Conservation (phyloP, 2,797 vertebrate genomes). For the Thalassophryne amazonica region DNA sequence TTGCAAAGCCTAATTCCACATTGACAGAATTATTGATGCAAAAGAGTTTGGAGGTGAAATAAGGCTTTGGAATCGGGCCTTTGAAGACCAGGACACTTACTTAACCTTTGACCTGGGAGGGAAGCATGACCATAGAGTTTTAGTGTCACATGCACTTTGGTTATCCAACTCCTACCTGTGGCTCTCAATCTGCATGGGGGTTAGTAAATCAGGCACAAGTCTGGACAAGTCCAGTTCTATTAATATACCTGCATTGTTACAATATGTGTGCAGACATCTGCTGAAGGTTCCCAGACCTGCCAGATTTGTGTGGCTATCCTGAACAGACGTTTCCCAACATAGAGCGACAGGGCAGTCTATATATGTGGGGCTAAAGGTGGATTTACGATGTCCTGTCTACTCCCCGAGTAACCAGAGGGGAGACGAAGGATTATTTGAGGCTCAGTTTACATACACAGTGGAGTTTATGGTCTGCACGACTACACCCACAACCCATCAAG, state of each 20-base stretch:
- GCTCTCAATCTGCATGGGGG: conserved; percentile 16
- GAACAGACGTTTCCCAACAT: conserved; percentile 40
- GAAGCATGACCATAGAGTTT: not conserved
- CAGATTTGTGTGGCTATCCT: conserved; percentile 20
- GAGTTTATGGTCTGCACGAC: conserved; percentile 45
- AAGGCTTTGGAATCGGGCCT: conserved; percentile 22
- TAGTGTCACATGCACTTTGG: conserved; percentile 19
- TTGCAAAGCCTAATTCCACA: conserved; percentile 51
- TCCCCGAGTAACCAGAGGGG: conserved; percentile 29
- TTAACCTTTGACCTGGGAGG: conserved; percentile 53
- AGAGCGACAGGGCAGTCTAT: conserved; percentile 8
- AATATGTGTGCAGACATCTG: conserved; percentile 38
- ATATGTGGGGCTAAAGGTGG: conserved; percentile 17
- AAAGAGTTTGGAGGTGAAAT: conserved; percentile 48
- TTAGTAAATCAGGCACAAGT: conserved; percentile 16
- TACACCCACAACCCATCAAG: conserved; percentile 21
- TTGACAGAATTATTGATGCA: conserved; percentile 53
- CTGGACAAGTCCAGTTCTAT: conserved; percentile 26
- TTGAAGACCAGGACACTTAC: conserved; percentile 49
- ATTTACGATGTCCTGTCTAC: conserved; percentile 60
- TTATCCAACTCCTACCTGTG: not conserved
- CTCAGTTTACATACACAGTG: conserved; percentile 58
- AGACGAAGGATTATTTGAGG: conserved; percentile 51
- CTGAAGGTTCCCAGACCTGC: conserved; percentile 28
- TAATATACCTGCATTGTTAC: conserved; percentile 39